phyloP scores from a whole-genome alignment of 2,888 invertebrate genomes.

The Dendrolimus pini region DNA sequence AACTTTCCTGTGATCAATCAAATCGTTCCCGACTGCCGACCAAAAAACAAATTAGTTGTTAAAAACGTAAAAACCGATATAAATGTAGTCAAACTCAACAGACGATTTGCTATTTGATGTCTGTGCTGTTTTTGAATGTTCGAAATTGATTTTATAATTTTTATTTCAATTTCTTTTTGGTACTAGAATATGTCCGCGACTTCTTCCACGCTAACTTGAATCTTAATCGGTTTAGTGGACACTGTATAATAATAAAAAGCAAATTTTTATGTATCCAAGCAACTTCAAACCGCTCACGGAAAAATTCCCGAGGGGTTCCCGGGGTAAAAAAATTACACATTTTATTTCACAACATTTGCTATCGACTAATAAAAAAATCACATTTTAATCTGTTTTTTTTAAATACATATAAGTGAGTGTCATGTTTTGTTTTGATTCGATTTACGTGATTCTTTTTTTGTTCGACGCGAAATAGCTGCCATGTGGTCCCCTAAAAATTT shows the following conservation, averaged over 20 bases:
- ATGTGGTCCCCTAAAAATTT: too few relatives aligned
- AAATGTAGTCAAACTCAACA: conserved; percentile 10
- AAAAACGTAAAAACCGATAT: conserved; percentile 13
- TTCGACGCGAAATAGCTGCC: too few relatives aligned
- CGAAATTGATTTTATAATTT: neutral
- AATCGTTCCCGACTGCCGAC: conserved; percentile 7
- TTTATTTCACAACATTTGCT: neutral
- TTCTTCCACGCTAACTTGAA: neutral
- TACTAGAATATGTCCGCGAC: too few relatives aligned
- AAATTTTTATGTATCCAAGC: too few relatives aligned
- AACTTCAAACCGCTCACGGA: too few relatives aligned
- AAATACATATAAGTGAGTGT: too few relatives aligned
- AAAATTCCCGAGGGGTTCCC: too few relatives aligned
- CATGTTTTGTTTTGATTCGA: too few relatives aligned
- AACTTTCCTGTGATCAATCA: conserved; percentile 5
- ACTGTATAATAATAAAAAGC: neutral
- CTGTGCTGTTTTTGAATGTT: neutral
- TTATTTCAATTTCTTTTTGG: neutral
- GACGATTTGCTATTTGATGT: conserved; percentile 7
- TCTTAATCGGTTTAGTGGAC: neutral
- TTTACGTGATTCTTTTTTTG: too few relatives aligned
- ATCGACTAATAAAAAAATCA: neutral
- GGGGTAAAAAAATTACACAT: too few relatives aligned
- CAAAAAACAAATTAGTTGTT: conserved; percentile 20
- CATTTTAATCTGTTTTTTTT: neutral